These are phyloP conservation scores for Cephonodes hylas DNA, from an alignment of 2,888 invertebrate species.

Conservation along the genomic window DNA sequence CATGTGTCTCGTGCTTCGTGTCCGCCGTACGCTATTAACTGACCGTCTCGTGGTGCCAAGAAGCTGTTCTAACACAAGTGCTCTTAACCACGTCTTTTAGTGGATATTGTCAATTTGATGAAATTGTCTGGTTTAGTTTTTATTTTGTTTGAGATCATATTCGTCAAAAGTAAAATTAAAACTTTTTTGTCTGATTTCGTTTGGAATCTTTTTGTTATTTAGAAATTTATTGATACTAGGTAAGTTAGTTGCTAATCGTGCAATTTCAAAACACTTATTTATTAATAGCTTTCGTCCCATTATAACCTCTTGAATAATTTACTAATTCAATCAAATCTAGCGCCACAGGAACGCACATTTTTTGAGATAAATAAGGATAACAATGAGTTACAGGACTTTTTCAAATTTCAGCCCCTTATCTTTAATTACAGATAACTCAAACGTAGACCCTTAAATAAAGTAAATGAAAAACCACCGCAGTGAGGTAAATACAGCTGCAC, in stretches of 20 bases:
- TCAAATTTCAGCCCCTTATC: background rate
- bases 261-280: no score
- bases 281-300: no score
- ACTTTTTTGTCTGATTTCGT: no score
- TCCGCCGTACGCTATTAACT: background rate
- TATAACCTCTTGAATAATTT: no score
- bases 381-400: background rate
- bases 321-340: background rate
- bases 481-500: conserved; percentile 30
- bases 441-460: background rate
- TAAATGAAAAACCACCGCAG: conserved; percentile 1
- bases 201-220: no score
- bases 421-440: conserved; percentile 15
- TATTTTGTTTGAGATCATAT: no score
- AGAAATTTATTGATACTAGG: no score
- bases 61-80: background rate
- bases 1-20: background rate
- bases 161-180: no score
- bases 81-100: background rate
- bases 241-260: no score
- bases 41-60: background rate
- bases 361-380: background rate
- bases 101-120: background rate
- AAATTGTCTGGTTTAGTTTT: no score
- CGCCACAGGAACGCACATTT: no score